Evolutionary conservation across 2,113 vertebrate genomes (phyloP).

Genomic region (Dryoscopus gambensis): DNA sequence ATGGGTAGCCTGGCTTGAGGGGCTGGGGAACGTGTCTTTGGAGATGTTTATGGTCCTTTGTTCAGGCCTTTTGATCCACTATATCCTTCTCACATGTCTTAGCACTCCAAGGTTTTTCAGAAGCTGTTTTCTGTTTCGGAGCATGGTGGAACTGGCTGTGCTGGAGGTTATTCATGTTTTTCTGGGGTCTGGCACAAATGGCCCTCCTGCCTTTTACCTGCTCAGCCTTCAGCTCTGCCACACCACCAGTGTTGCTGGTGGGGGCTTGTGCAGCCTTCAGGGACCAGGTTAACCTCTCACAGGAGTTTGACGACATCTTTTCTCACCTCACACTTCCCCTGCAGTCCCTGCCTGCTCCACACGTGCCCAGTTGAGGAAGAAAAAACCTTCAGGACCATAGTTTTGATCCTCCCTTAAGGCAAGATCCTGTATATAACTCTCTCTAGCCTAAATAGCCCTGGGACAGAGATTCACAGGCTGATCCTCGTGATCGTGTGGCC

Average conservation of each 20-base stretch:
- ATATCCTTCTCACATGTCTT: background rate
- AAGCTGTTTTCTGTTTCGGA: background rate
- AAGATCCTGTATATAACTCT: background rate
- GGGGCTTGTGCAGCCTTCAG: background rate
- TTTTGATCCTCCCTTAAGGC: background rate
- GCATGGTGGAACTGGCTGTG: background rate
- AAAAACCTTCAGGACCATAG: background rate
- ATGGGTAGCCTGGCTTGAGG: background rate
- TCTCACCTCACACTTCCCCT: background rate
- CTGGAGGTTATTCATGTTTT: background rate
- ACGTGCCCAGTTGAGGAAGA: accelerated
- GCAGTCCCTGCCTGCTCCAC: background rate
- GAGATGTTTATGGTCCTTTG: background rate
- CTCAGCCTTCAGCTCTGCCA: background rate
- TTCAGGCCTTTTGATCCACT: background rate
- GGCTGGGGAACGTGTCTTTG: background rate
- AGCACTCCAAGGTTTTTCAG: background rate
- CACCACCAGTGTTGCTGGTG: background rate
- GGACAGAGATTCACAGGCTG: background rate
- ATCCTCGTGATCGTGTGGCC: background rate
- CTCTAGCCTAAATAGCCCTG: background rate
- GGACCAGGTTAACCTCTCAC: background rate
- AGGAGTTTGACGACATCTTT: background rate
- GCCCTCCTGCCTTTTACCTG: background rate
- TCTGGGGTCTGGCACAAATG: background rate